phyloP scores from a whole-genome alignment of 2,888 invertebrate species.

The Actias luna region DNA sequence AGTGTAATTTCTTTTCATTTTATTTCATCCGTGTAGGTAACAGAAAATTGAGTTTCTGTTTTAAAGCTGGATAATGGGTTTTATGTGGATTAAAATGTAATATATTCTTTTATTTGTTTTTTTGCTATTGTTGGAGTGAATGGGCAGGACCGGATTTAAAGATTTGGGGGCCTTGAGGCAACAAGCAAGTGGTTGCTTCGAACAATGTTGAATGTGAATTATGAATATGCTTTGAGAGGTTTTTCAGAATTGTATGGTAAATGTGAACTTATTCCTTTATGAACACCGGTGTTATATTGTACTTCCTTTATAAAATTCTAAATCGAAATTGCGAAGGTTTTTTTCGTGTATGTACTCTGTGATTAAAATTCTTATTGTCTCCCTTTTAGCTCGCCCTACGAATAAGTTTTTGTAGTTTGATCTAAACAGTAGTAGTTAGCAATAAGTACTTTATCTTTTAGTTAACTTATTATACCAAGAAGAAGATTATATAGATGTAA shows the following conservation, averaged over 20 bases:
- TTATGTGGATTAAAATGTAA: background rate
- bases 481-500: too few species aligned
- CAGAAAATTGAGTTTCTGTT: conserved; percentile 16
- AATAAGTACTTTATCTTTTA: too few species aligned
- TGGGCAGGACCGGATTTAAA: background rate
- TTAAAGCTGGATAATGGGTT: conserved; percentile 26
- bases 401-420: background rate
- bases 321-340: too few species aligned
- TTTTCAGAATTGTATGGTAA: background rate
- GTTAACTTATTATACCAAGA: too few species aligned
- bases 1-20: conserved; percentile 33
- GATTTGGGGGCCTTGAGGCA: background rate
- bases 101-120: background rate
- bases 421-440: background rate
- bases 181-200: background rate
- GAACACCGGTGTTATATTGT: background rate
- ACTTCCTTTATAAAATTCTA: too few species aligned
- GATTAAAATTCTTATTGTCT: too few species aligned
- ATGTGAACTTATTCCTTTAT: background rate
- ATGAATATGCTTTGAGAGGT: background rate
- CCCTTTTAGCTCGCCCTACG: too few species aligned
- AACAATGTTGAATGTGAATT: background rate
- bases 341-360: too few species aligned
- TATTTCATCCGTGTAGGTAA: conserved; percentile 11
- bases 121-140: background rate